A percentile compares a stretch with the other conserved stretches of the same genome.
Evolutionary conservation across 2,113 vertebrate species (phyloP).

Genomic region (Micronycteris hirsuta): DNA sequence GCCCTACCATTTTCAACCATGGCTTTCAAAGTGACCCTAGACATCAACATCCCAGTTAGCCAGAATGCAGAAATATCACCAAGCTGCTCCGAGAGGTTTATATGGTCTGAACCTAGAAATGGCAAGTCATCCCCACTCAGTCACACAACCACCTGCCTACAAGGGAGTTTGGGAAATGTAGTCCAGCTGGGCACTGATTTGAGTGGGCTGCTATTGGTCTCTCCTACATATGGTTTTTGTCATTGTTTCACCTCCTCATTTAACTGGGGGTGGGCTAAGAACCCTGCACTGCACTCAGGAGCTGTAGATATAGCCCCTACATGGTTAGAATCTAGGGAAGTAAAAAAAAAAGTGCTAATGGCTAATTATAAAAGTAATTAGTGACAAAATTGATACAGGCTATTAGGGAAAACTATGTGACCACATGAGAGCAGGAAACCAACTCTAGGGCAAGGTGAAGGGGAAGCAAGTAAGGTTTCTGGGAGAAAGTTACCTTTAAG

Average conservation of each 20-base stretch:
- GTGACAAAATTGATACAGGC: neutral
- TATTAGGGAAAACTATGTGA: neutral
- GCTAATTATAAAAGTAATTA: neutral
- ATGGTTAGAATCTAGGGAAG: neutral
- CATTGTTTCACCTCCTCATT: neutral
- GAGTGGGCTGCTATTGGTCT: neutral
- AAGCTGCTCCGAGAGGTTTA: neutral
- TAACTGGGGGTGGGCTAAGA: neutral
- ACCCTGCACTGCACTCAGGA: neutral
- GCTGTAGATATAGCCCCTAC: neutral
- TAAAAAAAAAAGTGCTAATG: neutral
- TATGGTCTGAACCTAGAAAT: neutral
- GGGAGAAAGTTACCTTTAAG: neutral
- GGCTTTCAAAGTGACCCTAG: neutral
- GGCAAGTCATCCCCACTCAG: rapidly evolving
- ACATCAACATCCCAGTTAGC: too few species aligned
- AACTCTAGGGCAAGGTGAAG: neutral
- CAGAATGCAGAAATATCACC: neutral
- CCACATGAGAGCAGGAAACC: neutral
- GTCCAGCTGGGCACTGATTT: neutral
- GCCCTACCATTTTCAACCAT: neutral
- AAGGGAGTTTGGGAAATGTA: neutral
- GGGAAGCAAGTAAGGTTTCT: neutral
- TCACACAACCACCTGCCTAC: neutral
- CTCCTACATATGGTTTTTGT: neutral